Evolutionary conservation across 2,888 invertebrate species (phyloP).

Genomic region (Leptinotarsa rubiginosa): DNA sequence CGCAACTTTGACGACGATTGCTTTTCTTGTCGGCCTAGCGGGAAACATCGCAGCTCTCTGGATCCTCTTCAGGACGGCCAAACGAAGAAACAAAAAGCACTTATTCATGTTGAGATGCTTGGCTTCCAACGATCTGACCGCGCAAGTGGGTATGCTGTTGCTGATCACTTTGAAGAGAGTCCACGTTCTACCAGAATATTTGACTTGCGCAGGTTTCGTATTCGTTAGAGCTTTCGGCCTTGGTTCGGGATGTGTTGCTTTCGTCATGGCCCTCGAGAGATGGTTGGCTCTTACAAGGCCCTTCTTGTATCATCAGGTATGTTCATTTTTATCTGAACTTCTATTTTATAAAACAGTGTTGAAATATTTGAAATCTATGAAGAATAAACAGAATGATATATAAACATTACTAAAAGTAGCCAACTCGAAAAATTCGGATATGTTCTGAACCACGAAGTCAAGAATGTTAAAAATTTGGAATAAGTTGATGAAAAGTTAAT

Average conservation of each 20-base stretch:
- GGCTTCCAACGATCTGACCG: conserved; percentile 83
- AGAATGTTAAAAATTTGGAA: too few relatives aligned
- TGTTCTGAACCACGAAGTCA: too few relatives aligned
- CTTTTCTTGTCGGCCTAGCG: conserved; percentile 75
- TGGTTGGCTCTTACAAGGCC: conserved; percentile 89
- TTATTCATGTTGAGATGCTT: conserved; percentile 82
- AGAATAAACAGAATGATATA: too few relatives aligned
- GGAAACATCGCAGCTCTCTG: conserved; percentile 84
- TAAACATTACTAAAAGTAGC: too few relatives aligned
- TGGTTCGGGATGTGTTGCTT: conserved; percentile 88
- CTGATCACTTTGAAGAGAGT: conserved; percentile 72
- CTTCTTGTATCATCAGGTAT: conserved; percentile 89
- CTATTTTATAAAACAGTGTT: too few relatives aligned
- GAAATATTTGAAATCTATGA: too few relatives aligned
- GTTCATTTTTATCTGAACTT: conserved; percentile 34
- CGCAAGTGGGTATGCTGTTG: conserved; percentile 81
- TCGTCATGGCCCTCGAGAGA: conserved; percentile 89
- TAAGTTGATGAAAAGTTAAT: too few relatives aligned
- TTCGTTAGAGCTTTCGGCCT: conserved; percentile 85
- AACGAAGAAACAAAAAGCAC: conserved; percentile 83
- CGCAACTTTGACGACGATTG: conserved; percentile 41
- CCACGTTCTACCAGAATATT: conserved; percentile 65
- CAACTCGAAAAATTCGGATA: too few relatives aligned
- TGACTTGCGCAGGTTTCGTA: conserved; percentile 77
- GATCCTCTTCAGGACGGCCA: conserved; percentile 78